A percentile compares a stretch with the other conserved stretches of the same genome.
These are phyloP conservation scores for Contarinia nasturtii DNA, from an alignment of 1,140 invertebrate genomes.

Conservation along the genomic window DNA sequence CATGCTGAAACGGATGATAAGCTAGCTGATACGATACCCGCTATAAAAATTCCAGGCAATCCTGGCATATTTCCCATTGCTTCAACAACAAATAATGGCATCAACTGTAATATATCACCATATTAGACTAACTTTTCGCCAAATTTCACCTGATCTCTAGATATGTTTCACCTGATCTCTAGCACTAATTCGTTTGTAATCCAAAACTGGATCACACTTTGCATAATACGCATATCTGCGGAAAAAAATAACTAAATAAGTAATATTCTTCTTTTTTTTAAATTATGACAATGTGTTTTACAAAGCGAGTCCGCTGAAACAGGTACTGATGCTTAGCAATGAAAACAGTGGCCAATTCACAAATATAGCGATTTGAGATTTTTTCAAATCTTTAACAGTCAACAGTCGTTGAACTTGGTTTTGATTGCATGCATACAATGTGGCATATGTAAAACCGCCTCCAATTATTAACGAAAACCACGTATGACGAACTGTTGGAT, in stretches of 20 bases:
- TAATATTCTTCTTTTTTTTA: too few species aligned
- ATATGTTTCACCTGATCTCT: conserved; percentile 26
- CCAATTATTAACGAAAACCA: conserved; percentile 53
- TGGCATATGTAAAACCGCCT: conserved; percentile 49
- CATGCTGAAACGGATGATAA: conserved; percentile 67
- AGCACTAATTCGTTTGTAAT: too few species aligned
- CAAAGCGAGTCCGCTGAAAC: conserved; percentile 58
- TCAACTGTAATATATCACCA: conserved; percentile 24
- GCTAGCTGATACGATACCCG: conserved; percentile 68
- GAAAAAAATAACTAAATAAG: too few species aligned
- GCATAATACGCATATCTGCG: conserved; percentile 53
- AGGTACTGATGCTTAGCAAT: conserved; percentile 44
- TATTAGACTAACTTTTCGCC: conserved; percentile 4
- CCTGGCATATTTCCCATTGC: conserved; percentile 45
- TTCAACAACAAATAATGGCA: conserved; percentile 64
- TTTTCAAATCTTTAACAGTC: conserved; percentile 46
- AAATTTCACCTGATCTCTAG: conserved; percentile 28
- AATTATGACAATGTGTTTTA: too few species aligned
- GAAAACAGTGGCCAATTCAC: conserved; percentile 48
- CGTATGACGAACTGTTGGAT: conserved; percentile 55
- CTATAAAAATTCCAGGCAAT: conserved; percentile 60
- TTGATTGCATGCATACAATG: conserved; percentile 70
- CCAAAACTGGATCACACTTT: conserved; percentile 49
- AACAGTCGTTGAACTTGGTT: conserved; percentile 69
- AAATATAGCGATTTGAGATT: conserved; percentile 43